Conservation (phyloP, 2,888 invertebrate species). For the Oxyteleia sp. region DNA sequence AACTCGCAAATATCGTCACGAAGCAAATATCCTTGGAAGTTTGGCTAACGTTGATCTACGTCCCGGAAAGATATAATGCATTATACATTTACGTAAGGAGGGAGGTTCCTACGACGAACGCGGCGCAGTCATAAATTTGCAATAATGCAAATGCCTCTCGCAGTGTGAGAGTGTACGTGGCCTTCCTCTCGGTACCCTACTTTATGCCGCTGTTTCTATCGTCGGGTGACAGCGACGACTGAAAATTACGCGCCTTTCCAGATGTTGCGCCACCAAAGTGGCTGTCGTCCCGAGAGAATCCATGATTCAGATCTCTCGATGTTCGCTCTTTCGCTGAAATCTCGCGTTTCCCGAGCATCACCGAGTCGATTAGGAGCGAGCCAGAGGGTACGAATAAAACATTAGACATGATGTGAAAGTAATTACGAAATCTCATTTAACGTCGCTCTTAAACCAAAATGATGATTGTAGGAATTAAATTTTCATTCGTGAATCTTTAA, state of each 20-base stretch:
- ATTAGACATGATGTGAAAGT: constrained; percentile 73
- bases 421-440: constrained; percentile 70
- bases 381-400: constrained; percentile 70
- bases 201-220: constrained; percentile 78
- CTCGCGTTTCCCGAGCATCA: constrained; percentile 65
- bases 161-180: constrained; percentile 75
- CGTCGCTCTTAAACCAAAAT: constrained; percentile 66
- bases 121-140: constrained; percentile 86
- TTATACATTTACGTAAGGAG: constrained; percentile 84
- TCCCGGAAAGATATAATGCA: constrained; percentile 87
- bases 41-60: constrained; percentile 86
- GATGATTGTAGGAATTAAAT: constrained; percentile 60
- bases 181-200: constrained; percentile 81
- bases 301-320: constrained; percentile 72
- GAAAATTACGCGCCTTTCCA: constrained; percentile 75
- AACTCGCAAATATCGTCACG: constrained; percentile 65
- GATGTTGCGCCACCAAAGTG: constrained; percentile 74
- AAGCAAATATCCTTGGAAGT: constrained; percentile 78
- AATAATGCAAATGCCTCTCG: constrained; percentile 85
- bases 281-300: constrained; percentile 74
- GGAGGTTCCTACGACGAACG: constrained; percentile 73
- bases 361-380: constrained; percentile 67
- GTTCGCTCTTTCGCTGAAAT: constrained; percentile 69
- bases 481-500: constrained; percentile 62
- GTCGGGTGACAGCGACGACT: constrained; percentile 75